Evolutionary conservation across 2,113 vertebrate species (phyloP).

Genomic region (Nerophis ophidion): DNA sequence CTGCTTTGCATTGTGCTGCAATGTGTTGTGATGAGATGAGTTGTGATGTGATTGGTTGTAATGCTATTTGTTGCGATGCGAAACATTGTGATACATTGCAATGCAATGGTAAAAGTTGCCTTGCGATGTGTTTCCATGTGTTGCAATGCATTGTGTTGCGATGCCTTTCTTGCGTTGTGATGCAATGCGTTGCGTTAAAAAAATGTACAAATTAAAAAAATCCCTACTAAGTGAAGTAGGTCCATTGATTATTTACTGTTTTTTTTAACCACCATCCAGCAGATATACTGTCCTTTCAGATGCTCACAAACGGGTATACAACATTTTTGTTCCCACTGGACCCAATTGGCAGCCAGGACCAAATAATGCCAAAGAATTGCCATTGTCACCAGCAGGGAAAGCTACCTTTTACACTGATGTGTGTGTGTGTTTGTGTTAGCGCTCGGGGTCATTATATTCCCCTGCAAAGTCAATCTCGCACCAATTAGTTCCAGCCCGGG

Average conservation of each 20-base stretch:
- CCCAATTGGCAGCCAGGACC: conserved; percentile 39
- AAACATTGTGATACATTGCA: no score
- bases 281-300: conserved; percentile 13
- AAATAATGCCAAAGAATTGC: conserved; percentile 57
- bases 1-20: no score
- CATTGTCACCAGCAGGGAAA: conserved; percentile 40
- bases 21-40: no score
- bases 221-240: neutral
- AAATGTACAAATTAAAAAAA: neutral
- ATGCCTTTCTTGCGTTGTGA: no score
- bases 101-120: no score
- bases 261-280: conserved; percentile 11
- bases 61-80: no score
- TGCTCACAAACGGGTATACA: conserved; percentile 29
- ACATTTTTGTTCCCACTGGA: conserved; percentile 36
- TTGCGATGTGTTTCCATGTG: conserved; percentile 4
- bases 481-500: conserved; percentile 74
- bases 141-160: conserved; percentile 1
- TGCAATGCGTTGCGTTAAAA: conserved; percentile 19
- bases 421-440: conserved; percentile 56
- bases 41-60: no score
- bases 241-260: conserved; percentile 2
- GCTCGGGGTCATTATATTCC: conserved; percentile 67
- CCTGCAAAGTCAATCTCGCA: conserved; percentile 71
- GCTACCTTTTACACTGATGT: conserved; percentile 37